Evolutionary conservation across 2,888 invertebrate species (phyloP).

Genomic region (Gerris lacustris): DNA sequence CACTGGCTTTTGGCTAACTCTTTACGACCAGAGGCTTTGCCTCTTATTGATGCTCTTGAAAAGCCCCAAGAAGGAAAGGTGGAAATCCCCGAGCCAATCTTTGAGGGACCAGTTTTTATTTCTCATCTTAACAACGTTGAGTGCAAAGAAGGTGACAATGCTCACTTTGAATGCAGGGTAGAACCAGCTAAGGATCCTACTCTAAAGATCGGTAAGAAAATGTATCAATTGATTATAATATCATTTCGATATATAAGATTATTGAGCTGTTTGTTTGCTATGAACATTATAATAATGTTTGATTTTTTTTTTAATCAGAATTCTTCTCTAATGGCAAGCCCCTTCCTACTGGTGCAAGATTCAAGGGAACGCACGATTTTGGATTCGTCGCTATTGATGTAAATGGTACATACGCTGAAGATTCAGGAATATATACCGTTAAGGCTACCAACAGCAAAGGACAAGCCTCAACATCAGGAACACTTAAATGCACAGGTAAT

Average conservation of each 20-base stretch:
- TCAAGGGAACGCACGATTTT: slow-evolving; percentile 87
- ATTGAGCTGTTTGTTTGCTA: not conserved
- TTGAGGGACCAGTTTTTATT: slow-evolving; percentile 77
- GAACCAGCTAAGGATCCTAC: slow-evolving; percentile 86
- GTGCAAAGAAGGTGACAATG: slow-evolving; percentile 74
- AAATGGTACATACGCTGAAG: slow-evolving; percentile 74
- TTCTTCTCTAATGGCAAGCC: slow-evolving; percentile 93
- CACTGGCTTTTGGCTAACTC: slow-evolving; percentile 80
- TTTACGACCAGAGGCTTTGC: slow-evolving; percentile 77
- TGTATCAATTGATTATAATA: slow-evolving; percentile 4
- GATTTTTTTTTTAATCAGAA: slow-evolving; percentile 40
- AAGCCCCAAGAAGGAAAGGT: slow-evolving; percentile 55
- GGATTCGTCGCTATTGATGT: slow-evolving; percentile 89
- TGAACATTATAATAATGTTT: not conserved
- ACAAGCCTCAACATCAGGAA: slow-evolving; percentile 78
- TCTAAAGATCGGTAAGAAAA: slow-evolving; percentile 50
- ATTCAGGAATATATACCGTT: slow-evolving; percentile 83
- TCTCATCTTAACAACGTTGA: slow-evolving; percentile 82
- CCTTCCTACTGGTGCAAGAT: slow-evolving; percentile 75
- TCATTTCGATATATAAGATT: no score
- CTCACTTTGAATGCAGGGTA: slow-evolving; percentile 82
- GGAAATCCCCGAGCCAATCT: slow-evolving; percentile 62
- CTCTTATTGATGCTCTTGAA: slow-evolving; percentile 74
- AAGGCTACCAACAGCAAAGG: slow-evolving; percentile 81
- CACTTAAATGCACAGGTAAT: slow-evolving; percentile 71